Evolutionary conservation across 2,888 invertebrate genomes (phyloP).

Genomic region (Philereme vetulata): DNA sequence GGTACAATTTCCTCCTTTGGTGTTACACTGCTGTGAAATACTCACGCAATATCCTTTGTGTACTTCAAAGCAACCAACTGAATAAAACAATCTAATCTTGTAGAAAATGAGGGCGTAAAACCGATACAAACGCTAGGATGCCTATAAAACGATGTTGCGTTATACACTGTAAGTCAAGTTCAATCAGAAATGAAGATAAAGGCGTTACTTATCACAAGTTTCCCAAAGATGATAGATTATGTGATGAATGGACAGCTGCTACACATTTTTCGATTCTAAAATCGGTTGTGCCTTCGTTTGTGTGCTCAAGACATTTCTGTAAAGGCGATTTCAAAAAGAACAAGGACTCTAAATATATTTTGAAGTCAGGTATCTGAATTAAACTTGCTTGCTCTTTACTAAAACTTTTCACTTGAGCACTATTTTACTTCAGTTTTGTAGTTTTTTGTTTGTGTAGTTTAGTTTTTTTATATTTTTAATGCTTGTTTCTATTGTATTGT

Average conservation of each 20-base stretch:
- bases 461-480: background rate
- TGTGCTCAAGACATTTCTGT: constrained; percentile 90
- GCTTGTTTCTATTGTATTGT: background rate
- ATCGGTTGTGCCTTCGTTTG: constrained; percentile 82
- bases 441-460: constrained; percentile 30
- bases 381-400: constrained; percentile 24
- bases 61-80: background rate
- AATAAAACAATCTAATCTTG: constrained; percentile 15
- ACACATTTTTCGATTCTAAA: constrained; percentile 73
- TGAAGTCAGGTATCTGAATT: constrained; percentile 81
- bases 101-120: constrained; percentile 17
- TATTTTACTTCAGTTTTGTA: background rate
- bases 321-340: constrained; percentile 88
- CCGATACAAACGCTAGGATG: constrained; percentile 71
- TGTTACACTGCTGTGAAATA: no score
- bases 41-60: no score
- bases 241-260: constrained; percentile 86
- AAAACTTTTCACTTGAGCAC: constrained; percentile 18
- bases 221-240: constrained; percentile 85
- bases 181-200: constrained; percentile 84
- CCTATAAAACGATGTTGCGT: constrained; percentile 86
- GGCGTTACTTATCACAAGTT: constrained; percentile 91
- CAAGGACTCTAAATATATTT: constrained; percentile 87
- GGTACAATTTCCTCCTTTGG: no score
- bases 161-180: constrained; percentile 85